These are phyloP conservation scores for Macrosteles quadrilineatus DNA, from an alignment of 1,140 invertebrate species.

Conservation along the genomic window DNA sequence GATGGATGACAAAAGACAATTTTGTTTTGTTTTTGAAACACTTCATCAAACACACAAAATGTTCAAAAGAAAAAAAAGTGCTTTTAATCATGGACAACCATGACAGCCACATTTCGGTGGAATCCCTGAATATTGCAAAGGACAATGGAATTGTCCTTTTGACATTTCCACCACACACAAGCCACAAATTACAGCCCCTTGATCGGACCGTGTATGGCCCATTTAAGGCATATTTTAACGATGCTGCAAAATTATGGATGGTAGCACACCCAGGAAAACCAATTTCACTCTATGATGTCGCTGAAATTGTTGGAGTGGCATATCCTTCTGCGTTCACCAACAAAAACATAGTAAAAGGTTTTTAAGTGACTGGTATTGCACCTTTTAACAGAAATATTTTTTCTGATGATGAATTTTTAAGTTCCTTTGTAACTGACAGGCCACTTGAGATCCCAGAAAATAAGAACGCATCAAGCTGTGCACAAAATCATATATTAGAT, in stretches of 20 bases:
- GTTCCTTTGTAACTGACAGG: background rate
- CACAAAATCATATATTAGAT: too few species aligned
- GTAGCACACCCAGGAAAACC: slow-evolving; percentile 29
- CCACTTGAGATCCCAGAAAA: background rate
- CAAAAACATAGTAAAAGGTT: background rate
- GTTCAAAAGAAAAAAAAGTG: slow-evolving; percentile 35
- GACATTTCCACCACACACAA: slow-evolving; percentile 38
- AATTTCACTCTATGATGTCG: background rate
- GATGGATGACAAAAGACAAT: slow-evolving; percentile 50
- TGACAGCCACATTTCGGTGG: slow-evolving; percentile 34
- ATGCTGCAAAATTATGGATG: slow-evolving; percentile 24
- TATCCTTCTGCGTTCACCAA: background rate
- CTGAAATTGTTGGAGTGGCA: background rate
- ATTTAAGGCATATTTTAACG: slow-evolving; percentile 35
- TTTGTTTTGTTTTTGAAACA: slow-evolving; percentile 42
- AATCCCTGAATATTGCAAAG: slow-evolving; percentile 36
- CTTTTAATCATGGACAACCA: slow-evolving; percentile 38
- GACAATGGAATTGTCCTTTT: slow-evolving; percentile 28
- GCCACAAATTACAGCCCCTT: slow-evolving; percentile 39
- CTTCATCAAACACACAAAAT: slow-evolving; percentile 19
- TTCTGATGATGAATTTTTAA: background rate
- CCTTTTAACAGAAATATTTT: background rate
- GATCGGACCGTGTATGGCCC: slow-evolving; percentile 37
- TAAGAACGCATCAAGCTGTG: too few species aligned
- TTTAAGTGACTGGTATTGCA: background rate